Evolutionary conservation across 2,888 invertebrate genomes (phyloP), one percentile per base, ranked within the genome.

Genomic region (Drosophila koepferae): DNA sequence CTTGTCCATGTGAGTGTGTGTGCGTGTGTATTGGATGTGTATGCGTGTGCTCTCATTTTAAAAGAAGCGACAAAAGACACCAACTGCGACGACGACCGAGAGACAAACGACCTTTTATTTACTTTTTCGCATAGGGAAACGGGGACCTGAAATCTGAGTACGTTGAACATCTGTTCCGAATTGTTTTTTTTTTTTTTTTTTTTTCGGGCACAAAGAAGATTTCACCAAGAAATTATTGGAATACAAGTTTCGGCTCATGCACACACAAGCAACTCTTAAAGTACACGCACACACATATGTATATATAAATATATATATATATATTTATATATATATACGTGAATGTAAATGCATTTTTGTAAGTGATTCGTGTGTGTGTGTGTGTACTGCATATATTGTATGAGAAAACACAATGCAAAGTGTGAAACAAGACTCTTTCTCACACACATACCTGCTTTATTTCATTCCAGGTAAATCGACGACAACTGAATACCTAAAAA

Each of bases 391-490:
- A 23, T 74, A 18, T 55, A 44, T 60, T 61, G 51, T 61, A 75
- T 72, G 63, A 64, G 72, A 81, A 63, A 75, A 78, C 62, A 87
- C 85, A 86, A 82, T 85, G 78, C 72, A 72, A 90, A 83, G 83
- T 86, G 90, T 89, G 82, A 88, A 90, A 86, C 83, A 83, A 90
- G 89, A 90, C 74, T 88, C 88, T 90, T 90, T 78, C 80, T 77
- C 74, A 64, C 49, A 80, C 80, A 90, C 80, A 77, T 90, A 90
- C 89, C 86, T 86, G 90, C 83, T 74, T 90, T 85, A 80, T 88
- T 86, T 86, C 77, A 86, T 86, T 86, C 86, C 86, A 86, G 86
- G 86, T 90, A 90, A 89, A 86, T 82, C 82, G 81, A 80, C 90
- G 72, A 86, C 82, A 81, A 74, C 75, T 68, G 83, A 82, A 82